A percentile compares a stretch with the other conserved stretches of the same genome.
Conservation (phyloP, 2,113 vertebrate species). For the Corvus hawaiiensis region DNA sequence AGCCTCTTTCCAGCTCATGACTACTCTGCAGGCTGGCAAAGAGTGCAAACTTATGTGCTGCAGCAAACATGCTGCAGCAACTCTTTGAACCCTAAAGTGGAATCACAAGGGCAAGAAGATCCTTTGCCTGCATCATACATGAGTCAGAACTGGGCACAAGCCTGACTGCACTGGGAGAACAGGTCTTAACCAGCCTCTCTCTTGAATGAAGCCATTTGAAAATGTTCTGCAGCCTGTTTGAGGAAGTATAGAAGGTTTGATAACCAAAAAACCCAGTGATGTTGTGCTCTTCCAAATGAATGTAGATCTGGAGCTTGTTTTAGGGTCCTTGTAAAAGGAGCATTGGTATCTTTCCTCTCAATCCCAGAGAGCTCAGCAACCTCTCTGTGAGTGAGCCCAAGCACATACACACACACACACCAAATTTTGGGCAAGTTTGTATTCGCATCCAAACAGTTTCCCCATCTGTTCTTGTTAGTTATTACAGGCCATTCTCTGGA, state of each 20-base stretch:
- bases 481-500: constrained; percentile 14
- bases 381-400: background rate
- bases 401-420: background rate
- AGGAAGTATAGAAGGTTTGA: background rate
- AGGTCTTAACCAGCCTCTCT: background rate
- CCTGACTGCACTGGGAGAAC: background rate
- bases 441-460: constrained; percentile 32
- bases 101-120: background rate
- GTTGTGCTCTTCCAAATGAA: background rate
- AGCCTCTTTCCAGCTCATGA: background rate
- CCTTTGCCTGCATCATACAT: background rate
- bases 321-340: background rate
- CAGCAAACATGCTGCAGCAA: background rate
- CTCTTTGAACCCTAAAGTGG: background rate
- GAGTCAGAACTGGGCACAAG: background rate
- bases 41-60: background rate
- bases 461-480: constrained; percentile 43
- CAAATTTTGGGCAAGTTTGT: background rate
- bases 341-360: background rate
- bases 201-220: background rate
- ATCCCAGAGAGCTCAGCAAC: background rate
- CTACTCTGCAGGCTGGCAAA: background rate
- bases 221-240: background rate
- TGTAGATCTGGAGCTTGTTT: background rate
- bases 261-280: background rate